phyloP scores from a whole-genome alignment of 2,888 invertebrate species.

The Tachina lurida region DNA sequence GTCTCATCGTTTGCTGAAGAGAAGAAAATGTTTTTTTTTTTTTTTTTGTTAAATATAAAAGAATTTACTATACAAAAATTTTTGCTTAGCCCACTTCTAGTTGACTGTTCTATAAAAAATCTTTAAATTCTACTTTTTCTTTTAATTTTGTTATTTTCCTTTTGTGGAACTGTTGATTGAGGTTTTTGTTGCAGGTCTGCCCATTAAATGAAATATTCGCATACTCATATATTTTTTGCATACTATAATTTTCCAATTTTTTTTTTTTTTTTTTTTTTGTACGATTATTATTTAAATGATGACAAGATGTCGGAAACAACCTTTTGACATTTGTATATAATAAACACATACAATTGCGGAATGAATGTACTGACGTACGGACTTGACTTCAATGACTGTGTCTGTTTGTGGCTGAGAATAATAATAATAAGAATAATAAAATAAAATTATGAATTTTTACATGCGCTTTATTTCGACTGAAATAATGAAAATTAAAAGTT shows the following conservation, averaged over 20 bases:
- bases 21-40: neutral
- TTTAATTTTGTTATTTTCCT: neutral
- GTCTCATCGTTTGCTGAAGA: neutral
- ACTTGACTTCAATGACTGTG: conserved; percentile 19
- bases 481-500: neutral
- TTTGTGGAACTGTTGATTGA: conserved; percentile 40
- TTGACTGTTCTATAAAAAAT: conserved; percentile 1
- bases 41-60: conserved; percentile 5
- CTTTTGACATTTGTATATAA: conserved; percentile 58
- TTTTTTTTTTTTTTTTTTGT: conserved; percentile 15
- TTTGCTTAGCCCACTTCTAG: conserved; percentile 29
- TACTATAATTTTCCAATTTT: conserved; percentile 33
- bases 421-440: neutral
- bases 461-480: neutral
- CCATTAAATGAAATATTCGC: conserved; percentile 21
- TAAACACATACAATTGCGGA: conserved; percentile 38
- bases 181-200: conserved; percentile 40
- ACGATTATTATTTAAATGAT: conserved; percentile 57
- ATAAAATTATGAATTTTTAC: conserved; percentile 16
- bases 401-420: conserved; percentile 30
- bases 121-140: conserved; percentile 23
- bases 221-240: conserved; percentile 1
- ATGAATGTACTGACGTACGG: neutral
- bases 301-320: conserved; percentile 65
- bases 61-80: conserved; percentile 7